These are phyloP conservation scores for Carposina sasakii DNA, from an alignment of 1,140 invertebrate species.

Conservation along the genomic window DNA sequence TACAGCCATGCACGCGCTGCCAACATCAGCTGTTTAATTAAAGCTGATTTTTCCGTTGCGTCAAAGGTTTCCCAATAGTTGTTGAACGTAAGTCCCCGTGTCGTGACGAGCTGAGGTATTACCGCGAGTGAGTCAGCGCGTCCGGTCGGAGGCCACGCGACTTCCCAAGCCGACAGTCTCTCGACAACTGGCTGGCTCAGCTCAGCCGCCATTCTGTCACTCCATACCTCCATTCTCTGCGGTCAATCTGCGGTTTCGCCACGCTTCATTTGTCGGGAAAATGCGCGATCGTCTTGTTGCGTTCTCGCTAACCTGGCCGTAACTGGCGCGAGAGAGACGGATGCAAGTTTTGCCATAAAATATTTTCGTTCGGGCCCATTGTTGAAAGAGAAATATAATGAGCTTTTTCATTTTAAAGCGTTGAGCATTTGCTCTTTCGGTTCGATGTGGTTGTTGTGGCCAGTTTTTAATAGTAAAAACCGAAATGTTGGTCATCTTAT, in stretches of 20 bases:
- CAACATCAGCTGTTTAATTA: constrained; percentile 55
- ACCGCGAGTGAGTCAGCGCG: constrained; percentile 33
- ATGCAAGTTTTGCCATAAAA: constrained; percentile 62
- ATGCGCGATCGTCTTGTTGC: constrained; percentile 44
- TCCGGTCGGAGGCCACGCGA: constrained; percentile 42
- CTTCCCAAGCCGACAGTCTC: too few relatives aligned
- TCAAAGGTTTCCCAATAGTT: constrained; percentile 31
- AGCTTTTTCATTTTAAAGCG: constrained; percentile 62
- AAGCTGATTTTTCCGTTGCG: constrained; percentile 37
- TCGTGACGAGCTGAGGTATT: constrained; percentile 33
- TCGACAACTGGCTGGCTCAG: constrained; percentile 67
- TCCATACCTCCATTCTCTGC: constrained; percentile 72
- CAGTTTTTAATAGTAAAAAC: too few relatives aligned
- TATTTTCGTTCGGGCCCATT: constrained; percentile 69
- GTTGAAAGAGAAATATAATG: constrained; percentile 65
- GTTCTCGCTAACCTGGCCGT: constrained; percentile 22
- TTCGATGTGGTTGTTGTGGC: constrained; percentile 30
- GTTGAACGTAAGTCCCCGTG: constrained; percentile 34
- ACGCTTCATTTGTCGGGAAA: constrained; percentile 71
- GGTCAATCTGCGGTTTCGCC: constrained; percentile 72
- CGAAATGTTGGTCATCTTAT: too few relatives aligned
- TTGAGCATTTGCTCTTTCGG: constrained; percentile 41
- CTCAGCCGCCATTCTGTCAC: constrained; percentile 68
- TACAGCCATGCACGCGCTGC: constrained; percentile 33
- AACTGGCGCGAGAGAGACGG: constrained; percentile 41